phyloP scores from a whole-genome alignment of 1,140 invertebrate species.

The Eriocheir sinensis region DNA sequence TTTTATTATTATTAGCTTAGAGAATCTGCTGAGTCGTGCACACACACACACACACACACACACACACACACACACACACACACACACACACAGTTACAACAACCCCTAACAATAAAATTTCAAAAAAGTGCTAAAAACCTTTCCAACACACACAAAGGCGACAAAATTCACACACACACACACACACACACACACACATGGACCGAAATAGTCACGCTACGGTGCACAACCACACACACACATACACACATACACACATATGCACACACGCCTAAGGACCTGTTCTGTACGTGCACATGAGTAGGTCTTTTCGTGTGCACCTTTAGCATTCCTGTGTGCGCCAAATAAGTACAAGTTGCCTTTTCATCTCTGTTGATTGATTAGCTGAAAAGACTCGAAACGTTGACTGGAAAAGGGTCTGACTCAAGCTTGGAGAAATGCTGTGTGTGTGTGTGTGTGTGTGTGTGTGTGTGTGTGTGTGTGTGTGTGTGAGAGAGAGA shows the following conservation, averaged over 20 bases:
- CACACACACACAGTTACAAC: not conserved
- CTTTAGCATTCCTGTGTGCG: no score
- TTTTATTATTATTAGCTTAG: no score
- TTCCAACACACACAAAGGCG: not conserved
- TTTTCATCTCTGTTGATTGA: not conserved
- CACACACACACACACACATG: not conserved
- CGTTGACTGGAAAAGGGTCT: no score
- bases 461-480: not conserved
- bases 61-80: not conserved
- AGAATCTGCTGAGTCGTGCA: not conserved
- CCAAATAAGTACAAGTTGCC: not conserved
- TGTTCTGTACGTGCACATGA: not conserved
- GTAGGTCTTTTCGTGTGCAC: no score
- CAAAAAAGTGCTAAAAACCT: no score
- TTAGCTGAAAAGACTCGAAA: not conserved
- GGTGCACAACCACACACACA: not conserved
- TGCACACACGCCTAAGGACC: not conserved
- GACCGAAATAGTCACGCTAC: not conserved
- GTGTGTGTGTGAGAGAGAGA: not conserved
- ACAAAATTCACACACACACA: not conserved
- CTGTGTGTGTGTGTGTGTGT: not conserved
- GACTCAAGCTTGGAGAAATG: not conserved
- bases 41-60: not conserved
- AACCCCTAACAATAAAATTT: no score
- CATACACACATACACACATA: not conserved